Evolutionary conservation across 2,888 invertebrate species (phyloP).

Genomic region (Drosophila parthenogenetica): DNA sequence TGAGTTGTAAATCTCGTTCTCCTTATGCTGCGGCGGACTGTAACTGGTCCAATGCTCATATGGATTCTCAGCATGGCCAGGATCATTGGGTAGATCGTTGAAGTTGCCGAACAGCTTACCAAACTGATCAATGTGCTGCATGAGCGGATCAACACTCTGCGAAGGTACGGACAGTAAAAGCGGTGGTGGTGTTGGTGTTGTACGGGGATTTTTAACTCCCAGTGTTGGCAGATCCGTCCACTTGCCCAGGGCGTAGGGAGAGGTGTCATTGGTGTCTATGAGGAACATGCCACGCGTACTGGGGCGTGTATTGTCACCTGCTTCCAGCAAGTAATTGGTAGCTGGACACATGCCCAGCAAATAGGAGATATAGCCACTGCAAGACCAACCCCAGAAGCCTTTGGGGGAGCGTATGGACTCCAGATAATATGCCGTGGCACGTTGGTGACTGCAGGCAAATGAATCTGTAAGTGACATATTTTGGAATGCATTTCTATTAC

Average conservation of each 20-base stretch:
- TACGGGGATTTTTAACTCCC: conserved; percentile 62
- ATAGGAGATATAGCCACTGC: conserved; percentile 87
- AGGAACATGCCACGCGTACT: conserved; percentile 86
- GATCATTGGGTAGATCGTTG: conserved; percentile 78
- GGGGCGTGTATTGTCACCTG: conserved; percentile 86
- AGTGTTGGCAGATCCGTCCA: conserved; percentile 85
- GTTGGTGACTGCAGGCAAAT: conserved; percentile 88
- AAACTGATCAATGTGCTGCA: conserved; percentile 83
- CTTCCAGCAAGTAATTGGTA: conserved; percentile 84
- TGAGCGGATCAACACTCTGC: conserved; percentile 74
- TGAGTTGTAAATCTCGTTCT: conserved; percentile 54
- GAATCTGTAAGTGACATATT: conserved; percentile 83
- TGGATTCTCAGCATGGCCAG: conserved; percentile 68
- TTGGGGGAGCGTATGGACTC: conserved; percentile 88
- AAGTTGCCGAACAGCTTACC: conserved; percentile 83
- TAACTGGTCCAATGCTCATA: conserved; percentile 83
- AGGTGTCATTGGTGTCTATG: conserved; percentile 86
- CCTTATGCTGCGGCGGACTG: conserved; percentile 55
- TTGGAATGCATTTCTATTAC: neutral
- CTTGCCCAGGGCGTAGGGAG: conserved; percentile 88
- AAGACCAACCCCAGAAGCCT: conserved; percentile 90
- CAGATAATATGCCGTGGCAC: conserved; percentile 88
- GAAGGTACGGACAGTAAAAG: conserved; percentile 40
- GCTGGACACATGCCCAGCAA: conserved; percentile 87
- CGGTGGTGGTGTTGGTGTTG: conserved; percentile 29